Base-by-base conservation (phyloP, 1,140 invertebrate species). In the Microplitis demolitor region DNA sequence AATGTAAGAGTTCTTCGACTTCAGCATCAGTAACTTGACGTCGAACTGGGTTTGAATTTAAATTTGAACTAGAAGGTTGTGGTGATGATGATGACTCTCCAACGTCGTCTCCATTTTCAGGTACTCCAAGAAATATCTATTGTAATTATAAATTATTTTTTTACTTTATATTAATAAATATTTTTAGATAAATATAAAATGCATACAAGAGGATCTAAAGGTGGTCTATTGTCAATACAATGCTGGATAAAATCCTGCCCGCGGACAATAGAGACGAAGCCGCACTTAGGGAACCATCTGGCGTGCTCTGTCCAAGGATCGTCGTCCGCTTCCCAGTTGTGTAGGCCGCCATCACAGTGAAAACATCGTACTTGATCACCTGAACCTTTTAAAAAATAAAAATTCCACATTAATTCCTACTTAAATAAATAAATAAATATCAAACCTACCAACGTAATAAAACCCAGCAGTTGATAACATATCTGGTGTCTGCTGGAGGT, bases 241-340 rank as follows among this genome's bases (percentile, higher is more conserved):
- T 88, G 77, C 33, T 91, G 88, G 11, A 96, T 90, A 84, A 93
- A 97, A 8, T 93, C 89, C 69, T 91, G 90, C 33, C 95, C 95
- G 83, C 95, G 96, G 9, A 93, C 89, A 64, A 96, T 88, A 39
- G 89, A 84, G 33, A 97, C 88, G 84, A 92, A 97, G 3, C 90
- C 90, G 86, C 96, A 98, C 76, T 91, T 89, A 3, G 94, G 91
- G 88, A 96, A 97, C 95, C 95, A 97, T 78, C 91, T 90, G 9
- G 94, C 95, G 87, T 98, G 97, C 82, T 98, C 96, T 56, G 90
- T 88, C 96, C 95, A 97, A 9, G 95, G 94, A 81, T 95, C 91
- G 83, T 98, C 96, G 14, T 90, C 90, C 50, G 90, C 88, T 83
- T 95, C 92, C 96, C 96, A 98, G 79, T 93, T 92, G 73, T 92